These are phyloP conservation scores for Graphium colonna DNA, from an alignment of 2,888 invertebrate genomes.

Conservation along the genomic window DNA sequence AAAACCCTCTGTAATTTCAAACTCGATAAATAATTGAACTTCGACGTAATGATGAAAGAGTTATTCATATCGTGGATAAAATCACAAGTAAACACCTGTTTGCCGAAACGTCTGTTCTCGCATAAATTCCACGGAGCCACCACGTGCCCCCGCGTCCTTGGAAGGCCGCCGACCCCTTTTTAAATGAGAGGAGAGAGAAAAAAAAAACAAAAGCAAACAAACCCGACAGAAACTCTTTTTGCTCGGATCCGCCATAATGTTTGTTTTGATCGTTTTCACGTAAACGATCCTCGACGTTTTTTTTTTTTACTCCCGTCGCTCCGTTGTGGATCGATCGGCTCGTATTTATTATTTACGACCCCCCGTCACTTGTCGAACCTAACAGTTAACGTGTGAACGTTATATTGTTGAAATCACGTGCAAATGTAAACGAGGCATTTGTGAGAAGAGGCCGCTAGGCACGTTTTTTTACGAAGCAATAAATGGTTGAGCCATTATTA, in stretches of 20 bases:
- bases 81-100: constrained; percentile 28
- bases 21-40: too few species aligned
- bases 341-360: constrained; percentile 53
- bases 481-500: too few species aligned
- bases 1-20: too few species aligned
- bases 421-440: background rate
- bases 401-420: constrained; percentile 14
- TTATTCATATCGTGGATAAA: background rate
- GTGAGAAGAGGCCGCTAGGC: background rate
- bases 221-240: constrained; percentile 55
- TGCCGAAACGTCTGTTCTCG: constrained; percentile 43
- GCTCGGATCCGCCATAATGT: constrained; percentile 58
- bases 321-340: constrained; percentile 45
- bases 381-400: constrained; percentile 4
- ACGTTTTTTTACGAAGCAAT: too few species aligned
- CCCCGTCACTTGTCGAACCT: constrained; percentile 27
- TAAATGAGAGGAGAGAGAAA: constrained; percentile 48
- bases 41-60: too few species aligned
- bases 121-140: constrained; percentile 46
- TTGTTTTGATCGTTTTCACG: constrained; percentile 75
- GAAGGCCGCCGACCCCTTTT: constrained; percentile 63
- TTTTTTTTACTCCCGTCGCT: constrained; percentile 42
- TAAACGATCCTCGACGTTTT: constrained; percentile 56
- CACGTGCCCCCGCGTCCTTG: constrained; percentile 74
- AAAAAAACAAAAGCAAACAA: constrained; percentile 28